Base-by-base conservation (phyloP, 2,113 vertebrate genomes). In the Poecilia latipinna region DNA sequence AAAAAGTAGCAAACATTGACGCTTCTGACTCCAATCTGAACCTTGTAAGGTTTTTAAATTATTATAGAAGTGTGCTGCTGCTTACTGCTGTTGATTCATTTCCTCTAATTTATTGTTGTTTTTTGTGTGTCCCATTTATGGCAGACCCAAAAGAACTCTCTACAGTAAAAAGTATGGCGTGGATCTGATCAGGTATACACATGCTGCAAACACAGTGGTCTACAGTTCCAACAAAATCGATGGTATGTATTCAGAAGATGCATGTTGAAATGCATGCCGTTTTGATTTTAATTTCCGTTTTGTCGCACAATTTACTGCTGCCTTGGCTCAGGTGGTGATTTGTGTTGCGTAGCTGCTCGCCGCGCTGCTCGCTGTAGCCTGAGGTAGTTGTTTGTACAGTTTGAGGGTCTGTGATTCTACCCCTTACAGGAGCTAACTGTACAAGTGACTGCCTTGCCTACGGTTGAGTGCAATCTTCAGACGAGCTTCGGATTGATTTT, bases 331-430 rank as follows among this genome's bases (percentile, higher is more conserved):
- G 37, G n/a, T 26, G 19, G 24, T 54, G 37, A 63, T 22, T 1
- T 11, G 65, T 32, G 33, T 37, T 86, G 75, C 39, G 73, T 65
- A 2, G 12, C 0, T 1, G 32, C 4, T 8, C 32, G 29, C 65
- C 51, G 29, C n/a, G 2, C 35, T 89, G 92, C 97, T 96, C 96
- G 93, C 92, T 95, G 95, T 96, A 95, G 96, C 94, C 96, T 98
- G 98, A 99, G 97, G 98, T 99, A 99, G 98, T 99, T 98, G 97
- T 99, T 99, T 99, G 98, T 99, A 99, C 97, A 99, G 98, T 99
- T 99, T 98, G 96, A 97, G 97, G 98, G 98, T 98, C 96, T 97
- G 95, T 96, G 96, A 98, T 98, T 97, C 96, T 97, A 95, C 97
- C 98, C 97, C 95, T 96, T 97, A 96, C 95, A 97, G 98, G 97